Evolutionary conservation across 2,888 invertebrate species (phyloP).

Genomic region (Chymomyza procnemis): DNA sequence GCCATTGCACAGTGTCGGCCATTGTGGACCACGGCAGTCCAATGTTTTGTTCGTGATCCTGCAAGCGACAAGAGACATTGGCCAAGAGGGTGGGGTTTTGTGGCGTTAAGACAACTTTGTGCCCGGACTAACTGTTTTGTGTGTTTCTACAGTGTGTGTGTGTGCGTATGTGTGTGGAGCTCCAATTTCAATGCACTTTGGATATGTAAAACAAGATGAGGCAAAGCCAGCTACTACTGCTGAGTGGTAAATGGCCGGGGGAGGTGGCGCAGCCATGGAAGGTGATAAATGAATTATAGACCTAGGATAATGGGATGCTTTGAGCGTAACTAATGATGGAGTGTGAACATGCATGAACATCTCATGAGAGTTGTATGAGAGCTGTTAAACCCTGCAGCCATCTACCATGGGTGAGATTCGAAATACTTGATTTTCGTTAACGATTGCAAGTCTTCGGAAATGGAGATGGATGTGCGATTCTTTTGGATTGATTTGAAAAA

Average conservation of each 20-base stretch:
- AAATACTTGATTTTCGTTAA: too few relatives aligned
- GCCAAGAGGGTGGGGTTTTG: neutral
- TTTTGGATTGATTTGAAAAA: too few relatives aligned
- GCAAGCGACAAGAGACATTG: neutral
- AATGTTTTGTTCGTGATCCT: constrained; percentile 20
- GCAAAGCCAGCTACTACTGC: neutral
- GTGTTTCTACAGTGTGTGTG: constrained; percentile 4
- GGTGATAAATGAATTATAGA: constrained; percentile 31
- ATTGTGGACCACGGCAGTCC: constrained; percentile 60
- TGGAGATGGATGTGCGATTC: too few relatives aligned
- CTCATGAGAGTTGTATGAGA: neutral
- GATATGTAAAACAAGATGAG: constrained; percentile 15
- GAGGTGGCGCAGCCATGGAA: constrained; percentile 1
- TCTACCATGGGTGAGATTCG: neutral
- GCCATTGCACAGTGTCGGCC: neutral
- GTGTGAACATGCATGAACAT: neutral
- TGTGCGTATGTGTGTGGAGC: constrained; percentile 29
- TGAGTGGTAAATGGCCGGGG: neutral
- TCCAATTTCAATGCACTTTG: constrained; percentile 44
- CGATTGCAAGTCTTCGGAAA: neutral
- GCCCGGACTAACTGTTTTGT: neutral
- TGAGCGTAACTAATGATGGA: neutral
- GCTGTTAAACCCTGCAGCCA: neutral
- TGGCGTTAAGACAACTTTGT: neutral
- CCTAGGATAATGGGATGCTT: constrained; percentile 1